Evolutionary conservation across 2,797 vertebrate genomes (phyloP), one percentile per base, ranked within the genome.

Genomic region (Semotilus atromaculatus): DNA sequence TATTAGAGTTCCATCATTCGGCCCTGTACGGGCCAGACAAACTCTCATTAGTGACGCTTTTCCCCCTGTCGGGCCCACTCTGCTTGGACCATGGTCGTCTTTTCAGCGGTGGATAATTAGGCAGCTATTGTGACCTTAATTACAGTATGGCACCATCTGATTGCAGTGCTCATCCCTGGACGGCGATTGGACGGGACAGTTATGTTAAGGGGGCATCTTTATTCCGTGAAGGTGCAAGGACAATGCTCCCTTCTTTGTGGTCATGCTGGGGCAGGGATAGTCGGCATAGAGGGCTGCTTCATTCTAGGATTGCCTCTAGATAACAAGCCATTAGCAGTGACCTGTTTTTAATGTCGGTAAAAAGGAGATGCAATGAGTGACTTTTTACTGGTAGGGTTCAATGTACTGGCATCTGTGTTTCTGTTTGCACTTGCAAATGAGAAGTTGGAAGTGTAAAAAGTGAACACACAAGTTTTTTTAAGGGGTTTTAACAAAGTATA

Each of bases 91-190:
- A 75, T 55, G 0, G 80, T 83, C 70, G 87, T 91, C 91, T 91
- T 93, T 93, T 87, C 90, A 87, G 90, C 81, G 60, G 89, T 86
- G 86, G 92, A 93, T 95, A 94, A 95, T 95, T 95, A 93, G 95
- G 94, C 86, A 93, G 93, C 92, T 95, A 92, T 95, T 94, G 93
- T 95, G 93, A 90, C 87, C 79, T 88, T 94, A 93, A 94, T 95
- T 93, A 91, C 91, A 87, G 85, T 86, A 87, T 89, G 90, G 92
- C 92, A 89, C 85, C 70, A 90, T 86, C 89, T 89, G 88, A 88
- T 89, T 88, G 81, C 90, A 88, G 87, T 85, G 91, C 80, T 89
- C 86, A 13, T 91, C 83, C 85, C 85, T 80, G 70, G 88, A 68
- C 5, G 87, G 90, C 89, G 85, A 90, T 90, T 87, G 90, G 89